Conservation (phyloP, 1,140 invertebrate genomes). For the Drosophila sp. region DNA sequence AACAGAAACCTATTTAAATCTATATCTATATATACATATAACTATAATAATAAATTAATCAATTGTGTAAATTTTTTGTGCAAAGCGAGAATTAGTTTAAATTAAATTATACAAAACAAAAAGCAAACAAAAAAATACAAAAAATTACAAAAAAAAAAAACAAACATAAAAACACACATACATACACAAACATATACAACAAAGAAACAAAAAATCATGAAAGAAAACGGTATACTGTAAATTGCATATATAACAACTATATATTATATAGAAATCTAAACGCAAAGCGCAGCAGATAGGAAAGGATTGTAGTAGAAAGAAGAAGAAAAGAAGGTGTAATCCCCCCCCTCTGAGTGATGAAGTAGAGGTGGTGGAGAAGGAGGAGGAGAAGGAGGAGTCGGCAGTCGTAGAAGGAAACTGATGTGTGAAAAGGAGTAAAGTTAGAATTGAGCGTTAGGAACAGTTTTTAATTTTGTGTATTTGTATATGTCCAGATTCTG, state of each 20-base stretch:
- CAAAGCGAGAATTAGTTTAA: constrained; percentile 77
- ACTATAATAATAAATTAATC: constrained; percentile 73
- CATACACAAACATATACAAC: constrained; percentile 52
- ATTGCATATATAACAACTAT: constrained; percentile 60
- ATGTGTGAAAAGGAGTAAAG: constrained; percentile 44
- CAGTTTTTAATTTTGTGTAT: constrained; percentile 50
- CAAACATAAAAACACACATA: constrained; percentile 34
- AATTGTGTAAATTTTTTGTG: constrained; percentile 78
- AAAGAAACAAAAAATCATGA: constrained; percentile 15
- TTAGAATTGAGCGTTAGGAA: constrained; percentile 59
- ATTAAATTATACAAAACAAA: constrained; percentile 65
- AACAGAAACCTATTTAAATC: constrained; percentile 52
- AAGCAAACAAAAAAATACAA: constrained; percentile 33
- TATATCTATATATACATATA: constrained; percentile 31
- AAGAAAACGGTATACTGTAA: constrained; percentile 70
- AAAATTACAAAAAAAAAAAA: constrained; percentile 30
- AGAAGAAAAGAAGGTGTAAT: background rate
- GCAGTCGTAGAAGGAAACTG: constrained; percentile 24
- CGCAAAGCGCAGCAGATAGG: constrained; percentile 69
- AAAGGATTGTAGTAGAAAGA: background rate
- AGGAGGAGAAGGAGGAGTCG: background rate
- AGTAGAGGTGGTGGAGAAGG: constrained; percentile 13
- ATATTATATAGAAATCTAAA: constrained; percentile 56
- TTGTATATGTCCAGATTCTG: constrained; percentile 37
- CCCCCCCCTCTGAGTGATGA: background rate